Conservation (phyloP, 2,888 invertebrate genomes). For the Eristalinus sepulchralis region DNA sequence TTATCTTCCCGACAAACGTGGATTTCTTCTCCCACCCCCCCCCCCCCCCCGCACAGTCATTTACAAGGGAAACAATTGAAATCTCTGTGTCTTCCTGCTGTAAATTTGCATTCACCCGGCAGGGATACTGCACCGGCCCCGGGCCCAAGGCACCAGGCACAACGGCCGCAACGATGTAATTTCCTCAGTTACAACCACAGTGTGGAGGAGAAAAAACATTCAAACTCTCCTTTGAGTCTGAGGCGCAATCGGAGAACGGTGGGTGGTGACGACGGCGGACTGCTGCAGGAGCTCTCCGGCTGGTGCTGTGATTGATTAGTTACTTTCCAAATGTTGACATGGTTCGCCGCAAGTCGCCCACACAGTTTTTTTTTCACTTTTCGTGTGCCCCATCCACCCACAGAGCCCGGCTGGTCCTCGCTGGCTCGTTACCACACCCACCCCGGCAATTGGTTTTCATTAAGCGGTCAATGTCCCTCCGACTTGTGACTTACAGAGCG, state of each 20-base stretch:
- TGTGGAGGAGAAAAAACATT: conserved; percentile 39
- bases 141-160: conserved; percentile 26
- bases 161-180: conserved; percentile 48
- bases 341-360: conserved; percentile 52
- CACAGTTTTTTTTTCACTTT: not conserved
- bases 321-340: conserved; percentile 67
- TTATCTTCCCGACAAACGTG: conserved; percentile 46
- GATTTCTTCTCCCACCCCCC: conserved; percentile 6
- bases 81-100: conserved; percentile 53
- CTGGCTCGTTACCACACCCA: not conserved
- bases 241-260: conserved; percentile 13
- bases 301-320: conserved; percentile 63
- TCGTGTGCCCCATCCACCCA: not conserved
- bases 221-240: conserved; percentile 27
- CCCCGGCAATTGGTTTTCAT: conserved; percentile 49
- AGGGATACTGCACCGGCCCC: conserved; percentile 16
- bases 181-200: conserved; percentile 52
- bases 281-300: not conserved
- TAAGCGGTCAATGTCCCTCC: conserved; percentile 66
- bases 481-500: conserved; percentile 56
- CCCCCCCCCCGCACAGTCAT: conserved; percentile 45
- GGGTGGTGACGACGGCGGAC: conserved; percentile 11
- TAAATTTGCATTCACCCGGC: conserved; percentile 60
- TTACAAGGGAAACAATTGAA: conserved; percentile 66
- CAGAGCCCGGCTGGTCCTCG: not conserved